These are phyloP conservation scores for Shinisaurus crocodilurus DNA, from an alignment of 2,113 vertebrate species.

Conservation along the genomic window DNA sequence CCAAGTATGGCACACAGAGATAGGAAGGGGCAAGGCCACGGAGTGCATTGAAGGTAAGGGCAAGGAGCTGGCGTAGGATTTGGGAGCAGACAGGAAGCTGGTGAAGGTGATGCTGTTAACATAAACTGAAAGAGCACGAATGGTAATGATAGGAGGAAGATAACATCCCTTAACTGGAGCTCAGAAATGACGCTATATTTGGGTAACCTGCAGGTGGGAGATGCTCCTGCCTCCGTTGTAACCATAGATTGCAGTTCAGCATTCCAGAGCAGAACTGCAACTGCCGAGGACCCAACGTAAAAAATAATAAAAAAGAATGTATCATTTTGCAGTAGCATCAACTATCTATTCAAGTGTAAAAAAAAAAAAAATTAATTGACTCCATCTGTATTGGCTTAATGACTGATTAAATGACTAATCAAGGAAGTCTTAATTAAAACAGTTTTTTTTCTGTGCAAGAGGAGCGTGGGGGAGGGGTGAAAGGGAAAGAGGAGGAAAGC, in stretches of 20 bases:
- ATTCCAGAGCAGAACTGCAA: neutral
- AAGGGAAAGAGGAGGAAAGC: constrained; percentile 62
- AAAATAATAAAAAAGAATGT: constrained; percentile 45
- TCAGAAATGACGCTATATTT: neutral
- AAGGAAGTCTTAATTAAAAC: constrained; percentile 80
- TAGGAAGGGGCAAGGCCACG: no score
- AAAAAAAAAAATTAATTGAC: constrained; percentile 69
- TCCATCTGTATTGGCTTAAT: constrained; percentile 80
- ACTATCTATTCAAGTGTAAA: constrained; percentile 74
- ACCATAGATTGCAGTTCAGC: neutral
- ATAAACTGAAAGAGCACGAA: no score
- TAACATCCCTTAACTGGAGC: constrained; percentile 20
- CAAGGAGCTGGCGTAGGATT: no score
- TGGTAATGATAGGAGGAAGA: no score
- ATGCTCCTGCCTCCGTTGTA: neutral
- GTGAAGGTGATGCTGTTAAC: no score
- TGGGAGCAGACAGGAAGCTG: neutral
- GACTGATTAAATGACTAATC: constrained; percentile 82
- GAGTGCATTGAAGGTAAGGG: neutral
- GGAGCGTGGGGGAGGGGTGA: constrained; percentile 60
- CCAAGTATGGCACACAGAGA: no score
- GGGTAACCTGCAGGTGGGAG: constrained; percentile 8
- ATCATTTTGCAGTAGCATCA: constrained; percentile 60
- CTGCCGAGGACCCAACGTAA: constrained; percentile 36
- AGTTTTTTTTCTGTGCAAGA: constrained; percentile 66